These are phyloP conservation scores for Grapholita molesta DNA, from an alignment of 1,140 invertebrate species.

Conservation along the genomic window DNA sequence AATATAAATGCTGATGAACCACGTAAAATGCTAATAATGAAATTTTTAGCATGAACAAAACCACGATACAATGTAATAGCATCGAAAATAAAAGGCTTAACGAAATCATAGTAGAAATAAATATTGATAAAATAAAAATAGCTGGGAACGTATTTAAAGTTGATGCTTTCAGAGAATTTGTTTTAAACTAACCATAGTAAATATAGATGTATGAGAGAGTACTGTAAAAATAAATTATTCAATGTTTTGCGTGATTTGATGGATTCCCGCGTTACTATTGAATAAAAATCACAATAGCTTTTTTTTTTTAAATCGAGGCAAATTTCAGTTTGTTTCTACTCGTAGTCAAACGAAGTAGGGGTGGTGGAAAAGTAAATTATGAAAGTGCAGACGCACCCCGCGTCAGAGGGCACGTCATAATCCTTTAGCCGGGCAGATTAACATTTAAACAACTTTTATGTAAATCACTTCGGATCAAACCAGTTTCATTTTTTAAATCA, in stretches of 20 bases:
- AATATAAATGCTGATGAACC: background rate
- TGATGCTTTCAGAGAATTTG: background rate
- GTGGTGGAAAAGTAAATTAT: constrained; percentile 35
- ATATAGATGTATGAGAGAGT: background rate
- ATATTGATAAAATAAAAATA: background rate
- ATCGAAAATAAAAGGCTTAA: background rate
- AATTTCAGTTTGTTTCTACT: background rate
- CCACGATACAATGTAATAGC: background rate
- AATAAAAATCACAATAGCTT: background rate
- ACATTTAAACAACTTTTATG: constrained; percentile 73
- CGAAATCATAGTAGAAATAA: too few relatives aligned
- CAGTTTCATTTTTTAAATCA: constrained; percentile 42
- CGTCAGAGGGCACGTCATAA: constrained; percentile 58
- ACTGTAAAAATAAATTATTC: background rate
- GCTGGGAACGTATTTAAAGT: background rate
- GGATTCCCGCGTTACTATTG: too few relatives aligned
- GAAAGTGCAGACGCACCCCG: constrained; percentile 40
- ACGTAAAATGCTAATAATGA: background rate
- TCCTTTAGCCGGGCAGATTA: constrained; percentile 49
- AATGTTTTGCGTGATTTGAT: background rate
- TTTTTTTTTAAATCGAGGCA: background rate
- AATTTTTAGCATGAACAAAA: background rate
- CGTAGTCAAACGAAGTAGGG: background rate
- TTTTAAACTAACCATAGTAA: background rate
- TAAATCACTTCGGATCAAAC: constrained; percentile 47